Base-by-base conservation (phyloP, 92 coral and sea anemone genomes). In the Porites lobata region DNA sequence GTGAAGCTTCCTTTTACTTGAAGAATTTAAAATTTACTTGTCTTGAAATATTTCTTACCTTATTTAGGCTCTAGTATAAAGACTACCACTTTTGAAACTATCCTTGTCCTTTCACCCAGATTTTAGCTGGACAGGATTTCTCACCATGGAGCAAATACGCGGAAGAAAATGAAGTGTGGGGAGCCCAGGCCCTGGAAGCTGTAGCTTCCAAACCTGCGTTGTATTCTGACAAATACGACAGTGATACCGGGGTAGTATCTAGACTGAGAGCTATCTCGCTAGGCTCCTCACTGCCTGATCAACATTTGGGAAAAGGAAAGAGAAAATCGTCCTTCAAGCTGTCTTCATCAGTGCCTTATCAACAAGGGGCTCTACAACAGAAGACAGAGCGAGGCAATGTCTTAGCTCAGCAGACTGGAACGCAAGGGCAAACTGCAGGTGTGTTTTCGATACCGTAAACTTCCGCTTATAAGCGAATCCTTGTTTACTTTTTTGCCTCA, bases 101-200 rank as follows among this genome's bases (percentile, higher is more conserved):
- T 38, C 47, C 47, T 38, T 4, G 47, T 38, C 47, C 47, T 38
- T 38, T 38, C 47, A 38, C 47, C 47, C 6, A 86, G 90, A 91
- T 94, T 65, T 77, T 94, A 1, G 91, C 87, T 9, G 94, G 92
- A 47, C 83, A 94, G 6, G 99, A 97, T 72, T 92, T 97, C 75
- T 87, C 98, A 18, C 99, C 99, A 2, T 97, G 99, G 99, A 96
- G 98, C 69, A 96, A 94, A 79, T 91, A 94, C 50, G 98, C 99
- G 26, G 99, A 97, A 51, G 99, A 97, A 81, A 97, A 94, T 8
- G 93, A 94, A 57, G 92, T 78, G 17, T 97, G 99, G 99, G 99
- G 99, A 9, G 89, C 77, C 1, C 89, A 84, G 69, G 99, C 99
- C 21, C 78, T 96, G 79, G 96, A 76, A 20, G 96, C 91, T 7